Conservation (phyloP, 2,888 invertebrate genomes). For the Drosophila tanythrix region DNA sequence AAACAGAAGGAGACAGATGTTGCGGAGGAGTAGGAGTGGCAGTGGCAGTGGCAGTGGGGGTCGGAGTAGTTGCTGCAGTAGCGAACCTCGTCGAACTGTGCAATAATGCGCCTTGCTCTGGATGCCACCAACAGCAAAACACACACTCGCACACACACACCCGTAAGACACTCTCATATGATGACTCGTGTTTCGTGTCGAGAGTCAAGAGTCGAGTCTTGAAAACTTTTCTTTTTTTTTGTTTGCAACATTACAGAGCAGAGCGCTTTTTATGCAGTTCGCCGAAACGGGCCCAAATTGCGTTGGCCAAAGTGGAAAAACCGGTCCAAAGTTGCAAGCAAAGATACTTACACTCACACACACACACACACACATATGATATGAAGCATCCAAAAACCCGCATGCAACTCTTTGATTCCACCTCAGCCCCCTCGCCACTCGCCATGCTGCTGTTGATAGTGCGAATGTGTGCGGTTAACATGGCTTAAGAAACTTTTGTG, state of each 20-base stretch:
- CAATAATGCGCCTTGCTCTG: constrained; percentile 44
- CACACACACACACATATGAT: constrained; percentile 30
- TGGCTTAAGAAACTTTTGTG: constrained; percentile 80
- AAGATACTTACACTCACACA: constrained; percentile 56
- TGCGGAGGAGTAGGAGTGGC: background rate
- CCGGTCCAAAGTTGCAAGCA: constrained; percentile 71
- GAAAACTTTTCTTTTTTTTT: constrained; percentile 26
- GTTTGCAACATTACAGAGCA: constrained; percentile 52
- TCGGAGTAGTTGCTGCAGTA: background rate
- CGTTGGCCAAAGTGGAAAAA: constrained; percentile 80
- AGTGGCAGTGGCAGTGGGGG: background rate
- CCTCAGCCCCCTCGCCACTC: background rate
- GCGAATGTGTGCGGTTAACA: constrained; percentile 79
- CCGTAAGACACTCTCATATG: constrained; percentile 11
- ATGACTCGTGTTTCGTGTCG: constrained; percentile 37
- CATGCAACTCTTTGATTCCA: constrained; percentile 11
- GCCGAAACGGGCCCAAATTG: constrained; percentile 72
- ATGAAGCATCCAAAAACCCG: constrained; percentile 5
- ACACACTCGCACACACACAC: background rate
- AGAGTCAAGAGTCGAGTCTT: constrained; percentile 49
- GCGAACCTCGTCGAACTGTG: constrained; percentile 24
- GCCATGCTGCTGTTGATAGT: constrained; percentile 51
- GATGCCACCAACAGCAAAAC: background rate
- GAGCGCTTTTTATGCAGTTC: constrained; percentile 50
- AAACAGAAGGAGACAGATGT: constrained; percentile 13